Base-by-base conservation (phyloP, 1,140 invertebrate genomes). In the Lordiphosa stackelbergi region DNA sequence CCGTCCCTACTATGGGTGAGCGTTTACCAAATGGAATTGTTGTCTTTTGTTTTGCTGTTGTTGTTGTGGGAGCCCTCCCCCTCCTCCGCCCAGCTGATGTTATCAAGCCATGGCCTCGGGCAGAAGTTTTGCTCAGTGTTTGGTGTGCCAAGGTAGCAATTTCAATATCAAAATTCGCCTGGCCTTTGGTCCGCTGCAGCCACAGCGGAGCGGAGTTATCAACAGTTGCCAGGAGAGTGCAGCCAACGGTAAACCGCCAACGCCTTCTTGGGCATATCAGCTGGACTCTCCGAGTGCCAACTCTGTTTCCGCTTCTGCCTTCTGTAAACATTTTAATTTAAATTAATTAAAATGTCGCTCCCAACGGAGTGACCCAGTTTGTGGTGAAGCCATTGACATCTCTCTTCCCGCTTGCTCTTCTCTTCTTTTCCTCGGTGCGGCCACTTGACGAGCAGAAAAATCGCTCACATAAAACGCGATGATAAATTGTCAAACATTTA, bases 21-120 rank as follows among this genome's bases (percentile, higher is more conserved):
- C 74, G 74, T 79, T 79, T 79, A 81, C 74, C 74, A 74, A 79
- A 79, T 79, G 75, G 74, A 79, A 79, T 79, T 81, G 74, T 73
- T 79, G 73, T 78, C 73, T 79, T 79, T 78, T 72, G 58, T 72
- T 66, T 46, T 54, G 36, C 9, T 41, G 6, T 37, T 46, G 46
- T 66, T 79, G 13, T 46, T 49, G 70, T 81, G 74, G 70, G 70
- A 68, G 70, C 62, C 47, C 11, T 57, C 28, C 41, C 48, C 37
- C 45, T 45, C 22, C 52, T 36, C 38, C 24, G 16, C 61, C 51
- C 48, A 56, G 41, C 66, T 64, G 74, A 79, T 79, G 60, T 79
- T 79, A 79, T 79, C 74, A 79, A 61, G 53, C 38, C 70, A 38
- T 22, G 19, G 75, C 74, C 74, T 61, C 52, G 36, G 75, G 74